phyloP scores from a whole-genome alignment of 2,113 vertebrate genomes.

The Gambusia affinis region DNA sequence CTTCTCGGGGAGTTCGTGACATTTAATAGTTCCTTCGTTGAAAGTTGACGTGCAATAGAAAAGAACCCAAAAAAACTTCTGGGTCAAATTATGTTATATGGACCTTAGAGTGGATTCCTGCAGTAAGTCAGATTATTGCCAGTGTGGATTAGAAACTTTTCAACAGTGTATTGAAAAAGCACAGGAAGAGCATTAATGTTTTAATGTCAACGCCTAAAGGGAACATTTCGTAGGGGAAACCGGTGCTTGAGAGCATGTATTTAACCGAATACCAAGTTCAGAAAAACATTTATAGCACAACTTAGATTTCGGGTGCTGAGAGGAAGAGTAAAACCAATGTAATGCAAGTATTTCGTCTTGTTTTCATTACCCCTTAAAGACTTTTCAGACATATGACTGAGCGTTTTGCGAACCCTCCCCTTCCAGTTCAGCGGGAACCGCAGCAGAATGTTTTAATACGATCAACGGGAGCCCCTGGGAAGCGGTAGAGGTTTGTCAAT shows the following conservation, averaged over 20 bases:
- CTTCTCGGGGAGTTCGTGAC: background rate
- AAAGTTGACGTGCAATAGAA: background rate
- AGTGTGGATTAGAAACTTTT: background rate
- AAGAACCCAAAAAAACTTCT: background rate
- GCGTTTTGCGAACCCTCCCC: slow-evolving; percentile 59
- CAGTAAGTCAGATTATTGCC: background rate
- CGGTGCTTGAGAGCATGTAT: background rate
- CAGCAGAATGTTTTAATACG: slow-evolving; percentile 60
- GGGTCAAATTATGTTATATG: background rate
- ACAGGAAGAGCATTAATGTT: background rate
- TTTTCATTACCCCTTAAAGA: too few relatives aligned
- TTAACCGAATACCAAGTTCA: background rate
- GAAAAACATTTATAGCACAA: background rate
- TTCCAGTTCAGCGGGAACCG: slow-evolving; percentile 66
- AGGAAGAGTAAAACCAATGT: too few relatives aligned
- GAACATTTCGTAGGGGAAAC: background rate
- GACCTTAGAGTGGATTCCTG: background rate
- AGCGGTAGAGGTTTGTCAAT: slow-evolving; percentile 64
- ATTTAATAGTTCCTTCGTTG: background rate
- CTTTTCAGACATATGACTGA: slow-evolving; percentile 33
- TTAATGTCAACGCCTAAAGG: background rate
- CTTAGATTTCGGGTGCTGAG: too few relatives aligned
- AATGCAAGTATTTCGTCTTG: too few relatives aligned
- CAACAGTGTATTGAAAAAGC: background rate
- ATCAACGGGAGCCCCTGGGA: slow-evolving; percentile 49